phyloP scores from a whole-genome alignment of 2,797 vertebrate species.

The Eupleurogrammus muticus region DNA sequence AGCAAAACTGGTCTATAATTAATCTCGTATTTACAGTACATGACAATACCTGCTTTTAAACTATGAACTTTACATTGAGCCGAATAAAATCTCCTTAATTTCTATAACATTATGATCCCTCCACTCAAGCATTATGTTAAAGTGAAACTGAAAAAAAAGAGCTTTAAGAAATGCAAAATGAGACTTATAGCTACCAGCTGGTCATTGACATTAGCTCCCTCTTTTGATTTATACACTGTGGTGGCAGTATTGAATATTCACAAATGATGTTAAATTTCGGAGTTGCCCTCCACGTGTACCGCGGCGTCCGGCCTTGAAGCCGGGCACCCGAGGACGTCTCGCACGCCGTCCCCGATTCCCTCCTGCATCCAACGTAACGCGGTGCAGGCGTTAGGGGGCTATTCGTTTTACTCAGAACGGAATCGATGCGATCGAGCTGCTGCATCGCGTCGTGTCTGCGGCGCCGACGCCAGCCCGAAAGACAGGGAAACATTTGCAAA shows the following conservation, averaged over 20 bases:
- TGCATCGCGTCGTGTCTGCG: conserved; percentile 36
- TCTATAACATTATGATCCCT: no score
- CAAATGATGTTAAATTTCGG: neutral
- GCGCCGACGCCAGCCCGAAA: conserved; percentile 31
- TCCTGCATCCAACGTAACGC: conserved; percentile 4
- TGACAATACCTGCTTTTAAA: no score
- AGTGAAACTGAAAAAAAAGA: neutral
- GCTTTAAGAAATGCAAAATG: neutral
- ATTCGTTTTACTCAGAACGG: conserved; percentile 63
- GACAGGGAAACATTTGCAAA: conserved; percentile 64
- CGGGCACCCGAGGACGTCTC: neutral
- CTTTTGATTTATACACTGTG: neutral
- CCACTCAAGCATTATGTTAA: neutral
- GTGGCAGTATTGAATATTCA: neutral
- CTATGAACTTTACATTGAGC: no score
- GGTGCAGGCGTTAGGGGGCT: neutral
- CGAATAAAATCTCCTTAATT: no score
- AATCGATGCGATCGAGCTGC: conserved; percentile 62
- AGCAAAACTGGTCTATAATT: no score
- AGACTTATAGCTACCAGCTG: neutral
- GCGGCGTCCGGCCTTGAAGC: neutral
- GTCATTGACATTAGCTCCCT: neutral
- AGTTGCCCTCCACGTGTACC: neutral
- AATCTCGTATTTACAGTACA: no score
- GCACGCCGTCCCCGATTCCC: neutral